Percentiles rank a stretch among this genome's conserved stretches.
Conservation (phyloP, 2,888 invertebrate genomes). For the Drosophila lacicola region DNA sequence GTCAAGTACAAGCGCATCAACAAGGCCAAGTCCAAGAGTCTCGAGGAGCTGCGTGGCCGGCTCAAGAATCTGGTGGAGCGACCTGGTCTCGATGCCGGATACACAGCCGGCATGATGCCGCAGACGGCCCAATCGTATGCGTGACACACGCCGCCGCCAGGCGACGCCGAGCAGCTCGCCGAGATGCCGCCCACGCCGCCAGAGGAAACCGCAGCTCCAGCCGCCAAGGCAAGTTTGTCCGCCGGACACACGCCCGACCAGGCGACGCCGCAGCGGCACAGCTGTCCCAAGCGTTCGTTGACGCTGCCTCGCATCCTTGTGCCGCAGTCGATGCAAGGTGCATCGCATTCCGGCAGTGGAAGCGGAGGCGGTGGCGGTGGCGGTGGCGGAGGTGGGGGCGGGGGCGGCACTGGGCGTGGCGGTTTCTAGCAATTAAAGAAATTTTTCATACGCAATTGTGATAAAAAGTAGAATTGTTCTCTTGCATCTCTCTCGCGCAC, state of each 20-base stretch:
- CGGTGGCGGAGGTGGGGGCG: conserved; percentile 42
- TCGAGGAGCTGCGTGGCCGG: conserved; percentile 93
- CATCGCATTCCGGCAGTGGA: conserved; percentile 39
- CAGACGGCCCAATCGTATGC: conserved; percentile 87
- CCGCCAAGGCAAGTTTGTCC: conserved; percentile 14
- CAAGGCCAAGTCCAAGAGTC: conserved; percentile 94
- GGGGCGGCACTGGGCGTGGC: conserved; percentile 63
- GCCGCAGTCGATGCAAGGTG: conserved; percentile 52
- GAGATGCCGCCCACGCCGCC: conserved; percentile 7
- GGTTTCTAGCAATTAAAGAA: conserved; percentile 84
- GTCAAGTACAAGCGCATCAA: conserved; percentile 96
- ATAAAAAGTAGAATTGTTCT: conserved; percentile 80
- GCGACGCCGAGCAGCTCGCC: background rate
- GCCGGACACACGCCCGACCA: conserved; percentile 49
- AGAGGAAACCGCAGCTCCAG: conserved; percentile 5
- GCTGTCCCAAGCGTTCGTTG: conserved; percentile 78
- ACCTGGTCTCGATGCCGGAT: conserved; percentile 82
- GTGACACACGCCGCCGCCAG: conserved; percentile 84
- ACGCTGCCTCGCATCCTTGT: conserved; percentile 80
- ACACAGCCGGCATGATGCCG: conserved; percentile 79
- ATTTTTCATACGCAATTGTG: conserved; percentile 84
- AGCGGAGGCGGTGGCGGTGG: conserved; percentile 45
- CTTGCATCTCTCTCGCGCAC: conserved; percentile 17
- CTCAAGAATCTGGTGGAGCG: conserved; percentile 95
- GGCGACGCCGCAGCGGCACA: conserved; percentile 56